Percentiles rank a stretch among this genome's conserved stretches.
Conservation (phyloP, 2,113 vertebrate species). For the Noturus placidus region DNA sequence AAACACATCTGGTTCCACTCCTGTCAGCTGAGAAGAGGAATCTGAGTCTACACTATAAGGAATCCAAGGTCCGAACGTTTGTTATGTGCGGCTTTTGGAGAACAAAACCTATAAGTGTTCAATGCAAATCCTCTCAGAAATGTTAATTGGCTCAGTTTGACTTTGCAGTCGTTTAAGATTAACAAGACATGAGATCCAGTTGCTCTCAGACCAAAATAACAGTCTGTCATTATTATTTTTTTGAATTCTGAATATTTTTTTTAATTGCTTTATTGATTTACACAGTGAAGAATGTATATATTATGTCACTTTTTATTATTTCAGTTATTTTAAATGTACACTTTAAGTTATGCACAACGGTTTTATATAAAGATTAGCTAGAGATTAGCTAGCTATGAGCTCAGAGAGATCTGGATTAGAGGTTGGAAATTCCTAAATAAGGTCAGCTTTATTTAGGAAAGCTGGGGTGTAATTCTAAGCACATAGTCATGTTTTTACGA, state of each 20-base stretch:
- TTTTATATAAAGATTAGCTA: neutral
- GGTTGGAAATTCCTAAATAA: neutral
- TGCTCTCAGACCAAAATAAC: neutral
- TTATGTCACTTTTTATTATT: neutral
- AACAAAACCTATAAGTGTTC: neutral
- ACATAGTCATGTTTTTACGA: neutral
- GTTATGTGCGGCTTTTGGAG: neutral
- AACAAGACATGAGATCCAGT: neutral
- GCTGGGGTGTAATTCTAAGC: neutral
- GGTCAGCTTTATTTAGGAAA: neutral
- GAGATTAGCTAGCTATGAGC: neutral
- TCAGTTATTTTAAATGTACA: neutral
- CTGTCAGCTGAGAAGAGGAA: too few relatives aligned
- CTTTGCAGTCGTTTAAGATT: neutral
- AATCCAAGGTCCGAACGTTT: neutral
- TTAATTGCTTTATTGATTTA: neutral
- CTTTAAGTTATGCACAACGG: neutral
- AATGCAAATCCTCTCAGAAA: neutral
- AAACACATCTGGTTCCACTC: neutral
- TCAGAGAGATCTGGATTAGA: constrained; percentile 6
- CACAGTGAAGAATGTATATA: neutral
- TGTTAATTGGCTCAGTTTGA: neutral
- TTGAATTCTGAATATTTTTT: too few relatives aligned
- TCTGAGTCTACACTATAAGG: neutral
- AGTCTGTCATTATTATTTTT: neutral